Percentiles rank a stretch among this genome's conserved stretches.
phyloP scores from a whole-genome alignment of 2,888 invertebrate species.

The Mythimna pallens region DNA sequence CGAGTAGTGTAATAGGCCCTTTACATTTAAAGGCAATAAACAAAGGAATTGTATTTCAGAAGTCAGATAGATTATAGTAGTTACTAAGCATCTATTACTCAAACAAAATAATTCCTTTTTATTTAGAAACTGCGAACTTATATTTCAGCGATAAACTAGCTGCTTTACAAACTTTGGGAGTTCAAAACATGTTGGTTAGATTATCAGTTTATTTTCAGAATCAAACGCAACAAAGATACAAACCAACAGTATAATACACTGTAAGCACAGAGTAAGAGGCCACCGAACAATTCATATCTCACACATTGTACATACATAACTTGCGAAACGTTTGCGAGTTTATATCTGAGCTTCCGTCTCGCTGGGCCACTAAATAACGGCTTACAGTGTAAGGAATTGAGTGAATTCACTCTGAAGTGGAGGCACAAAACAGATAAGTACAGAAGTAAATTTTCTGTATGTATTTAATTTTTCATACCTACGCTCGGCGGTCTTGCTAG shows the following conservation, averaged over 20 bases:
- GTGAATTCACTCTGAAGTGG: slow-evolving; percentile 7
- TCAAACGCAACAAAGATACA: background rate
- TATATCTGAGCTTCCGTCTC: slow-evolving; percentile 39
- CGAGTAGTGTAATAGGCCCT: no score
- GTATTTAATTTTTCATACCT: no score
- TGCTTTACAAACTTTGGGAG: background rate
- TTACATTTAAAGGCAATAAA: no score
- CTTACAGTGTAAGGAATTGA: slow-evolving; percentile 38
- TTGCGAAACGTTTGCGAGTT: slow-evolving; percentile 34
- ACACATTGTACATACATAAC: slow-evolving; percentile 21
- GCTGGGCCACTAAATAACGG: slow-evolving; percentile 36
- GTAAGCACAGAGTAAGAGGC: slow-evolving; percentile 22
- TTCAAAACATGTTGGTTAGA: background rate
- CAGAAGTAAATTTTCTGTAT: no score
- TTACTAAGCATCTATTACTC: no score
- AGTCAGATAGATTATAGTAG: no score
- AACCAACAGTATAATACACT: slow-evolving; percentile 19
- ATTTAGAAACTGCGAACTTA: no score
- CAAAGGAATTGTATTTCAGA: no score
- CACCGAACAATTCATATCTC: slow-evolving; percentile 8
- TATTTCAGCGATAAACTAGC: no score
- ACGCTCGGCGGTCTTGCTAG: no score
- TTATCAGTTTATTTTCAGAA: background rate
- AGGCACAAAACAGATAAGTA: no score
- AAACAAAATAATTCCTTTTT: no score